Percentiles rank a stretch among this genome's conserved stretches.
Evolutionary conservation across 1,140 invertebrate species (phyloP).

Genomic region (Drosophila ogumai): DNA sequence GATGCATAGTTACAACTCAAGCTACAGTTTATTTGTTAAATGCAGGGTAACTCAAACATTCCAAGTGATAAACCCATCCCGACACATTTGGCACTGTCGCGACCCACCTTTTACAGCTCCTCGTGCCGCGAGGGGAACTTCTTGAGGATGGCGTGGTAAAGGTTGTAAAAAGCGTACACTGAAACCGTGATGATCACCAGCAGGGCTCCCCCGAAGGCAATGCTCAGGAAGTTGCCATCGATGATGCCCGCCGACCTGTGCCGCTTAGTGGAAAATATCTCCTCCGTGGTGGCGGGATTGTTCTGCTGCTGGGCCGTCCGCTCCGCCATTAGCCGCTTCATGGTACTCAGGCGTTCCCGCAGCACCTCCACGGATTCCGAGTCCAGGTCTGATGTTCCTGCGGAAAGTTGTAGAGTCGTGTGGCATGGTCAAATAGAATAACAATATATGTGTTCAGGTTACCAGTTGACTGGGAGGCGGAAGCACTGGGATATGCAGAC

Average conservation of each 20-base stretch:
- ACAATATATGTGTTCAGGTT: background rate
- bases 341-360: conserved; percentile 89
- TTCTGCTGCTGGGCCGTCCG: conserved; percentile 85
- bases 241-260: conserved; percentile 88
- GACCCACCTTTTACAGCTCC: conserved; percentile 85
- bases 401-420: background rate
- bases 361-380: conserved; percentile 92
- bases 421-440: background rate
- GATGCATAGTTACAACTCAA: conserved; percentile 28
- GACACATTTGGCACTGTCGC: conserved; percentile 6
- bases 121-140: conserved; percentile 91
- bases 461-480: conserved; percentile 53
- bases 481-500: conserved; percentile 57
- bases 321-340: conserved; percentile 92
- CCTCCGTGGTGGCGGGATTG: conserved; percentile 85
- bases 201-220: conserved; percentile 91
- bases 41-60: conserved; percentile 48
- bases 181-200: conserved; percentile 92
- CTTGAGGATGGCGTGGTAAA: conserved; percentile 92
- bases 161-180: conserved; percentile 92
- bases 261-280: conserved; percentile 84
- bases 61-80: conserved; percentile 7
- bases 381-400: conserved; percentile 86
- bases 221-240: conserved; percentile 91
- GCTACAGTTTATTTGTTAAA: conserved; percentile 62